These are phyloP conservation scores for Plodia interpunctella DNA, from an alignment of 1,140 invertebrate species.

Conservation along the genomic window DNA sequence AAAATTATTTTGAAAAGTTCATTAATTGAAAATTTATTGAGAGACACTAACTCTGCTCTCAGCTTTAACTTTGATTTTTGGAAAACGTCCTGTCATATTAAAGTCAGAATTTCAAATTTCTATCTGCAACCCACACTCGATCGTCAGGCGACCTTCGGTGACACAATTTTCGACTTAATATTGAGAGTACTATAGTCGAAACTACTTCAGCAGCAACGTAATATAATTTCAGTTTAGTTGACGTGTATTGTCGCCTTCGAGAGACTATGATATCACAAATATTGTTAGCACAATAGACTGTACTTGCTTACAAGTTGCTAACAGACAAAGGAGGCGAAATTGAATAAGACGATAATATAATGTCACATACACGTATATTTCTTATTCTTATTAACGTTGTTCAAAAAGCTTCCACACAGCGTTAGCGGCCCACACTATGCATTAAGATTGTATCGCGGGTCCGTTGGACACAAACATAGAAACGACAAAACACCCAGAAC, in stretches of 20 bases:
- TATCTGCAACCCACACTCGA: neutral
- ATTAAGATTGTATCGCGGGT: no score
- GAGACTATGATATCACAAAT: slow-evolving; percentile 1
- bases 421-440: neutral
- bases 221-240: slow-evolving; percentile 4
- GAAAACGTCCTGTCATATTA: no score
- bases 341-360: slow-evolving; percentile 1
- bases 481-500: no score
- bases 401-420: neutral
- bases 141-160: neutral
- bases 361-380: neutral
- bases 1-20: no score
- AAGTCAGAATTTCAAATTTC: no score
- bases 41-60: no score
- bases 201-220: neutral
- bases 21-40: no score
- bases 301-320: neutral
- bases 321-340: neutral
- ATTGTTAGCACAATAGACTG: slow-evolving; percentile 1
- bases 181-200: neutral
- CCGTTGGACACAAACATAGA: no score
- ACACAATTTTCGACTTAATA: neutral
- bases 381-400: neutral
- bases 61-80: neutral
- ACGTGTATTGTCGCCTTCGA: neutral